Evolutionary conservation across 2,797 vertebrate species (phyloP), one percentile per base, ranked within the genome.

Genomic region (Myiotriccus ornatus): DNA sequence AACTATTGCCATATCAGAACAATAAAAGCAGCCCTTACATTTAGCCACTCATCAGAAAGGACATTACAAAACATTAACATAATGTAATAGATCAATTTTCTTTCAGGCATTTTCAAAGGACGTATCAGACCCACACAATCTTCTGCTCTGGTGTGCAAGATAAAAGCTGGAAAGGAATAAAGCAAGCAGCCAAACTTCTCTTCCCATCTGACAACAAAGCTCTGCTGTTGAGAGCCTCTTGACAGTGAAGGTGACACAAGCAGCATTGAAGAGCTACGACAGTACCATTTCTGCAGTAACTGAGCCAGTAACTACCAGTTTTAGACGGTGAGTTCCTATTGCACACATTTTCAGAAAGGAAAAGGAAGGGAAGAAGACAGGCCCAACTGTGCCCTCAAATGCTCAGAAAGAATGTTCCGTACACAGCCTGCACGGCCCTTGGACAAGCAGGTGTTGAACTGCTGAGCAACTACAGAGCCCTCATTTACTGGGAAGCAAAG

Each of bases 401-500:
- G 96, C 96, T 75, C 96, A 97, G 95, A 98, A 98, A 98, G 97
- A 98, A 97, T 44, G 94, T 73, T 89, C 87, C 92, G 84, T 92
- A 96, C 43, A 84, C 53, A 92, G 96, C 93, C 90, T 35, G 35
- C 52, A 35, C 1, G 9, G 93, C 94, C 95, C 94, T 91, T 69
- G 37, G 43, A 49, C 77, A 86, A 52, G 85, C 89, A 94, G 83
- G 94, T 82, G 97, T 43, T 96, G 97, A 95, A 94, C 92, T 87
- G 95, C 87, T 43, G 94, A 95, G 60, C 85, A 96, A 79, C 78
- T 84, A 96, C 56, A 96, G 43, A 97, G 94, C 90, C 94, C 93
- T 91, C 91, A 80, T 82, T 95, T 98, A 98, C 78, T 98, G 97
- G 44, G 98, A 98, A 97, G 98, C 96, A 97, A 98, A 98, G 97